Percentiles rank a stretch among this genome's conserved stretches.
Conservation (phyloP, 2,113 vertebrate species). For the Megaptera novaeangliae region DNA sequence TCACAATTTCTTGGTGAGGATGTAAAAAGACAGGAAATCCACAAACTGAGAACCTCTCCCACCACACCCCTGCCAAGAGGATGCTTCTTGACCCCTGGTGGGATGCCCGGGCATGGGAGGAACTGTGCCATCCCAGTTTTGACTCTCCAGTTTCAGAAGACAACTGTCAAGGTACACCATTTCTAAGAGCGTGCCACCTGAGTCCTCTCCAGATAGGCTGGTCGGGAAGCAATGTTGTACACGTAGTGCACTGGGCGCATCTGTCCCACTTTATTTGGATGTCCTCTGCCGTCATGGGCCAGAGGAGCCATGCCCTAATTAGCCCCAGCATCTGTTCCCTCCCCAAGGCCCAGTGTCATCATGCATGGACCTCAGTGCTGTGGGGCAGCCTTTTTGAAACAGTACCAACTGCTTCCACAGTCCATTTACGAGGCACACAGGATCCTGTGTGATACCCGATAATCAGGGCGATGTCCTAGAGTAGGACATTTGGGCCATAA, state of each 20-base stretch:
- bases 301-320: slow-evolving; percentile 61
- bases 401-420: slow-evolving; percentile 15
- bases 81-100: background rate
- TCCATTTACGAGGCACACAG: background rate
- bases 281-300: slow-evolving; percentile 36
- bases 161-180: background rate
- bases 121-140: background rate
- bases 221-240: background rate
- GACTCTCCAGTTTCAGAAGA: background rate
- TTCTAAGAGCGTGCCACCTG: background rate
- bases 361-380: background rate
- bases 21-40: background rate
- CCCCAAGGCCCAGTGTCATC: slow-evolving; percentile 44
- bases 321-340: slow-evolving; percentile 67
- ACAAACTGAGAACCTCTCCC: background rate
- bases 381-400: slow-evolving; percentile 12
- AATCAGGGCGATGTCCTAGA: background rate
- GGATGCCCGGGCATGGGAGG: background rate
- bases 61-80: background rate
- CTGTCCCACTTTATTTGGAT: slow-evolving; percentile 48
- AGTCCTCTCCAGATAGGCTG: background rate
- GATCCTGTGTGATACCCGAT: background rate
- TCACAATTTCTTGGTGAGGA: background rate
- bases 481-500: background rate
- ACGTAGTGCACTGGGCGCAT: background rate